Conservation (phyloP, 2,797 vertebrate genomes). For the Pangasius macronema region DNA sequence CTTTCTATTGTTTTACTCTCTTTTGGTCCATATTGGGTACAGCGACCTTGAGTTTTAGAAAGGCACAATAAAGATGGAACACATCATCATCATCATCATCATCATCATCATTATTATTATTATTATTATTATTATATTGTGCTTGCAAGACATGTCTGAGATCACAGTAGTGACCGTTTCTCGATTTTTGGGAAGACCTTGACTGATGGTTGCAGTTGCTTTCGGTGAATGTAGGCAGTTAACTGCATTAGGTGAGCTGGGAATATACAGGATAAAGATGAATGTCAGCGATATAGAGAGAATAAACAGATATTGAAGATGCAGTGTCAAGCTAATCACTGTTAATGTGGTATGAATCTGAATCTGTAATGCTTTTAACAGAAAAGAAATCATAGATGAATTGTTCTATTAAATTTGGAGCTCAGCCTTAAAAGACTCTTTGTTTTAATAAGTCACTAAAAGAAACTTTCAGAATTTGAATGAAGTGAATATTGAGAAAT, state of each 20-base stretch:
- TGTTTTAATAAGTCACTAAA: neutral
- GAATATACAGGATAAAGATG: constrained; percentile 22
- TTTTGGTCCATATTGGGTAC: neutral
- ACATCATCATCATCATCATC: neutral
- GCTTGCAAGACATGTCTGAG: neutral
- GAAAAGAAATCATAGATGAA: neutral
- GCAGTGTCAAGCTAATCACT: constrained; percentile 28
- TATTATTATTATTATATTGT: neutral
- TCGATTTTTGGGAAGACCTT: constrained; percentile 1
- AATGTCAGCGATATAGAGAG: constrained; percentile 12
- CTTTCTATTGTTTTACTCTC: neutral
- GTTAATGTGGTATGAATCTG: neutral
- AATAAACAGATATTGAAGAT: neutral
- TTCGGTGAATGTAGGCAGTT: neutral
- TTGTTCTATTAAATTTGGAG: neutral
- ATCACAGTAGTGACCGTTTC: neutral
- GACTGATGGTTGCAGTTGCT: neutral
- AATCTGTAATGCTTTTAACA: constrained; percentile 2
- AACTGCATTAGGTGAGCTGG: neutral
- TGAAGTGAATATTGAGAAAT: neutral
- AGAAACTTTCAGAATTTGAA: neutral
- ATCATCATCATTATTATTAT: neutral
- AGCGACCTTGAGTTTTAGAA: neutral
- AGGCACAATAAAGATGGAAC: neutral
- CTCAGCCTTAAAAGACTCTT: constrained; percentile 7